Evolutionary conservation across 1,140 invertebrate species (phyloP).

Genomic region (Drosophila ananassae): DNA sequence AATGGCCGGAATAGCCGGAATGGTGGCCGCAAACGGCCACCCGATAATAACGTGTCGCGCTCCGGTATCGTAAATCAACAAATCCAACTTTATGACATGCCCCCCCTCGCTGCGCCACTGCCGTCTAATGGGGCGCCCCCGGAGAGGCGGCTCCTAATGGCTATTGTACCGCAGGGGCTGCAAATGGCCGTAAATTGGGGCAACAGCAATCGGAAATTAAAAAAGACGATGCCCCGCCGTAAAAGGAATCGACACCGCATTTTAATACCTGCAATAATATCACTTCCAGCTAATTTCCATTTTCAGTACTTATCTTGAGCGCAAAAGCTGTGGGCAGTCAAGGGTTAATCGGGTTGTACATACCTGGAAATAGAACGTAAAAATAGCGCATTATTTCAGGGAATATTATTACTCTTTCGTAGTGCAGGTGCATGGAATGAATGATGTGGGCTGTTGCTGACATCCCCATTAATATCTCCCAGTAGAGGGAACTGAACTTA

Average conservation of each 20-base stretch:
- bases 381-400: constrained; percentile 1
- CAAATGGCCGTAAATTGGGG: constrained; percentile 39
- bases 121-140: constrained; percentile 23
- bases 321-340: not conserved
- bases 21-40: not conserved
- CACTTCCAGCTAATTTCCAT: constrained; percentile 5
- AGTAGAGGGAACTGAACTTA: too few species aligned
- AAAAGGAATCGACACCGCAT: not conserved
- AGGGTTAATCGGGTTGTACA: constrained; percentile 31
- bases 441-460: too few species aligned
- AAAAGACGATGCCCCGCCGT: constrained; percentile 48
- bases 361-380: constrained; percentile 53
- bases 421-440: too few species aligned
- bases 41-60: constrained; percentile 68
- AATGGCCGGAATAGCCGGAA: not conserved
- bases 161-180: constrained; percentile 12
- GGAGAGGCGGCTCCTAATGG: constrained; percentile 8
- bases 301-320: constrained; percentile 62
- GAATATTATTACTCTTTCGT: too few species aligned
- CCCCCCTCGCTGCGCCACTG: not conserved
- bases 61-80: constrained; percentile 61
- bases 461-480: not conserved
- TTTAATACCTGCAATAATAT: constrained; percentile 6
- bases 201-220: constrained; percentile 71
- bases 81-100: constrained; percentile 55